phyloP scores from a whole-genome alignment of 2,888 invertebrate species.

The Eupelmus urozonus region DNA sequence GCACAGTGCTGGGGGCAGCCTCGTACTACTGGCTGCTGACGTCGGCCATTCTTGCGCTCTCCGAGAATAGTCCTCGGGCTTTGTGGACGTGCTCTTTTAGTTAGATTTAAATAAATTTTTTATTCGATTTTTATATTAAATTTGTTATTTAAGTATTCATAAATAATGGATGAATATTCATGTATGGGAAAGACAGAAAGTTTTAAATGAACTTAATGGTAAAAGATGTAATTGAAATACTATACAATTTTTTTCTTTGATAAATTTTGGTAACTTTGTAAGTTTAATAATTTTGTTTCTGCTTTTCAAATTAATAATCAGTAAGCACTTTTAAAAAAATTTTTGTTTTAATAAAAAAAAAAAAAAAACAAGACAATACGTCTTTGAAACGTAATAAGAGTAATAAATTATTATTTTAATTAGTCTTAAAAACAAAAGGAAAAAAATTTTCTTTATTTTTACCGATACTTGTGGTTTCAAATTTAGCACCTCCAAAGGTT shows the following conservation, averaged over 20 bases:
- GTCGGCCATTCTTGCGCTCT: constrained; percentile 39
- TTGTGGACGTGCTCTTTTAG: background rate
- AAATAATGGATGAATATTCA: background rate
- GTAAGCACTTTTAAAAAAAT: too few relatives aligned
- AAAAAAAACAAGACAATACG: background rate
- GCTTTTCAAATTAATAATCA: too few relatives aligned
- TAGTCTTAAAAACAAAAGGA: background rate
- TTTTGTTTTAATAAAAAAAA: background rate
- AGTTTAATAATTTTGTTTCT: too few relatives aligned
- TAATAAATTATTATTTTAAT: background rate
- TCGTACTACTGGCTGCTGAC: background rate
- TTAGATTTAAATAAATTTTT: background rate
- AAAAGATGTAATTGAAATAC: too few relatives aligned
- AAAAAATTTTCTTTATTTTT: constrained; percentile 2
- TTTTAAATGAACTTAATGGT: too few relatives aligned
- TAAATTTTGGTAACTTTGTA: too few relatives aligned
- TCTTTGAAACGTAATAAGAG: too few relatives aligned
- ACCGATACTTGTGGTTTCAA: constrained; percentile 8
- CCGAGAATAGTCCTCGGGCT: background rate
- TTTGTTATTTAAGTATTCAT: too few relatives aligned
- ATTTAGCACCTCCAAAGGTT: background rate
- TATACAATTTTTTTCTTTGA: too few relatives aligned
- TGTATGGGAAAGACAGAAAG: background rate
- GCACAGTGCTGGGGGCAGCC: constrained; percentile 9
- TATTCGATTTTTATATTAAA: background rate